These are phyloP conservation scores for Panorpa germanica DNA, from an alignment of 2,888 invertebrate species.

Conservation along the genomic window DNA sequence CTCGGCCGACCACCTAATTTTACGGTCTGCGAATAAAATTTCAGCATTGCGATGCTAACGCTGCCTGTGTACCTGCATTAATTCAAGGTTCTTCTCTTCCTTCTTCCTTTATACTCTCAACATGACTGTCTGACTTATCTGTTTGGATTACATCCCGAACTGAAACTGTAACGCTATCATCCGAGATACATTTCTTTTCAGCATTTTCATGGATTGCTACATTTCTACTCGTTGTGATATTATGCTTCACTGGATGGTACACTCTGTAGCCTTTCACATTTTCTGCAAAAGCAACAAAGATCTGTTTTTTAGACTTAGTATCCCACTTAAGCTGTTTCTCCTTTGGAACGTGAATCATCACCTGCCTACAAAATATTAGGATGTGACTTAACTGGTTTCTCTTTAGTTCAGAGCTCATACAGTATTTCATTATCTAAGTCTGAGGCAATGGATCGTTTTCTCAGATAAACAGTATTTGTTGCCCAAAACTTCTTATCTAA, in stretches of 20 bases:
- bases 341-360: constrained; percentile 18
- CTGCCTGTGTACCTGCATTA: too few species aligned
- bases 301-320: constrained; percentile 16
- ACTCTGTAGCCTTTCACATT: constrained; percentile 16
- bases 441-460: constrained; percentile 8
- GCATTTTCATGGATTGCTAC: too few species aligned
- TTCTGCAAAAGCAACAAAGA: constrained; percentile 20
- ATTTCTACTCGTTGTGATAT: too few species aligned
- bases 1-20: too few species aligned
- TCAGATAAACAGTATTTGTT: constrained; percentile 14
- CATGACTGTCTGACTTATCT: too few species aligned
- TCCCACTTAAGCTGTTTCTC: constrained; percentile 18
- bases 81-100: too few species aligned
- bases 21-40: too few species aligned
- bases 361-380: constrained; percentile 19
- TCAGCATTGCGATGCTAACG: too few species aligned
- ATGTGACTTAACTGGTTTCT: constrained; percentile 17
- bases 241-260: constrained; percentile 11
- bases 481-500: constrained; percentile 16
- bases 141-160: too few species aligned
- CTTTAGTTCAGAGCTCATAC: constrained; percentile 18
- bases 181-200: too few species aligned
- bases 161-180: too few species aligned
- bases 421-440: constrained; percentile 15
- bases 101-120: too few species aligned